Conservation (phyloP, 1,140 invertebrate species). For the Heliconius hermathena region DNA sequence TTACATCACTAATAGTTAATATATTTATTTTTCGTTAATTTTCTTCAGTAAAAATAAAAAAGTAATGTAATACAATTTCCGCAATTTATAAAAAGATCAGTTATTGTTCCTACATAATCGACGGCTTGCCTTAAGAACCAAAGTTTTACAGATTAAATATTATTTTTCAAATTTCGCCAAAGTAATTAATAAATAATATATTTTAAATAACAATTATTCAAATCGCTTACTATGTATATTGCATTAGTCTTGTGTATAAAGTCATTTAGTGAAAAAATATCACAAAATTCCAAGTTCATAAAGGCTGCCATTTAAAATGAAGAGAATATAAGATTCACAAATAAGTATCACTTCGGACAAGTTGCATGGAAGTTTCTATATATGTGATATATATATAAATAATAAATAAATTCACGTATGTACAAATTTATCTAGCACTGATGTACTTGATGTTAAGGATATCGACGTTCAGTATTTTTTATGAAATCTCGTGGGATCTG, state of each 20-base stretch:
- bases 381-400: slow-evolving; percentile 44
- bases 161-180: slow-evolving; percentile 26
- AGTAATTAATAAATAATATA: neutral
- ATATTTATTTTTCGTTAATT: too few species aligned
- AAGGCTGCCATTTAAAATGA: slow-evolving; percentile 45
- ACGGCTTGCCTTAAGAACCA: slow-evolving; percentile 38
- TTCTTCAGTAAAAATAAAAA: neutral
- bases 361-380: slow-evolving; percentile 44
- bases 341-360: slow-evolving; percentile 42
- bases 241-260: slow-evolving; percentile 5
- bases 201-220: slow-evolving; percentile 9
- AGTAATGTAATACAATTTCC: neutral
- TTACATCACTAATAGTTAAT: too few species aligned
- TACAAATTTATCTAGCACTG: slow-evolving; percentile 51
- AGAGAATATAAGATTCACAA: slow-evolving; percentile 35
- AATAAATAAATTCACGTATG: slow-evolving; percentile 46
- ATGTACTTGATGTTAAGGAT: slow-evolving; percentile 41
- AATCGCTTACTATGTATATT: neutral
- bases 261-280: neutral
- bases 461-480: slow-evolving; percentile 33
- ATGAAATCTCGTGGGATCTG: slow-evolving; percentile 40
- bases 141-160: slow-evolving; percentile 37
- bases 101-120: slow-evolving; percentile 28
- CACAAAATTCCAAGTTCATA: slow-evolving; percentile 15
- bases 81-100: neutral